Base-by-base conservation (phyloP, 2,113 vertebrate species). In the Alosa alosa region DNA sequence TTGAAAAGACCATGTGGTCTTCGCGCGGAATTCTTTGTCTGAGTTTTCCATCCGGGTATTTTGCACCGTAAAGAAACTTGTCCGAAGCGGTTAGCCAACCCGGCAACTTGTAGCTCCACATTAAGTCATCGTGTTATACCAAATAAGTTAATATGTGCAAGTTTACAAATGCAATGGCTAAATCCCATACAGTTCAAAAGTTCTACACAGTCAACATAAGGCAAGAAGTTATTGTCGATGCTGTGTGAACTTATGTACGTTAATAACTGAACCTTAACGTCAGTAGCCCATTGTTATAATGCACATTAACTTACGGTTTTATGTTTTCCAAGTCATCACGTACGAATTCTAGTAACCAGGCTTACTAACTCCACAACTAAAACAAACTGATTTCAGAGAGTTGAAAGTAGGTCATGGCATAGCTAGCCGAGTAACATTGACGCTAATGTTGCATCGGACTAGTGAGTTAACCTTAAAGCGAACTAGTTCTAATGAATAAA, bases 31-130 rank as follows among this genome's bases (percentile, higher is more conserved):
- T 93, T 90, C 94, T 94, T 95, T 94, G 93, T 94, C 93, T 91
- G 82, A 90, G 60, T 90, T 85, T 64, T 91, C 81, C 93, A 95
- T 95, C 94, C 95, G 95, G 95, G 94, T 90, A 93, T 90, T 84
- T 39, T 22, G 45, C 22, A 31, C 41, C 39, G 5, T 44, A 20
- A 60, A 13, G 31, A 64, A 60, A 18, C 36, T n/a, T 36, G 57
- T 31, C 47, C 20, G 2, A 15, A n/a, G 81, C 44, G 18, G 22
- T 25, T 36, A 36, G 78, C 31, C 18, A 20, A 36, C 11, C 78
- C 31, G 78, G 36, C 20, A 20, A 60, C 78, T 20, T 45, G n/a
- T 81, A 18, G 64, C 83, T 25, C 41, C 15, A 47, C 57, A 22
- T 3, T 1, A 4, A 44, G 8, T 10, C 46, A 11, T 3, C 18